Evolutionary conservation across 92 coral and sea anemone species (phyloP), one percentile per base, ranked within the genome.

Genomic region (Isaurus tuberculatus): DNA sequence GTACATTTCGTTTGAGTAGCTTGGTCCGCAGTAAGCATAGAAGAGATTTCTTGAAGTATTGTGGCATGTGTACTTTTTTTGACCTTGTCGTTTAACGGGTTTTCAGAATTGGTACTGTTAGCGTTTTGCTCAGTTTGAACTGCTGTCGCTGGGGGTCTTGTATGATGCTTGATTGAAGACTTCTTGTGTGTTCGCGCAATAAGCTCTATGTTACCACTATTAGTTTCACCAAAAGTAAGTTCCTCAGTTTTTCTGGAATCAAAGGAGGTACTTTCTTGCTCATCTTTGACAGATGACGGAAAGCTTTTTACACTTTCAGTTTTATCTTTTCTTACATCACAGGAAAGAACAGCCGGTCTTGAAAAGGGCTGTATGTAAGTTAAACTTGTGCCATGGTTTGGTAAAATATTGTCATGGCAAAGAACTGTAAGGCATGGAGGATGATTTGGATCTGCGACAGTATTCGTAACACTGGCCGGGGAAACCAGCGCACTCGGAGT

Each of bases 401-500:
- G 19, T 23, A 8, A 11, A 15, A 55, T 14, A 23, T 25, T 44
- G 23, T 34, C 36, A 15, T 44, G 51, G 5, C 16, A 11, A 25
- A 31, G 49, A 44, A 53, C 33, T 3, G 34, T 6, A 8, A 34
- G 53, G 20, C 22, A 34, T 58, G 70, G 7, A 31, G 36, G 70
- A 20, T 32, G 53, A 37, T 6, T 26, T 58, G 48, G 1, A 57
- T 77, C 20, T 8, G 25, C 3, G n/a, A 58, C 32, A 42, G 70
- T 34, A 36, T 42, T 25, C 2, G 13, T 32, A 34, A 23, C 70
- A 57, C 31, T 19, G 31, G 82, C 69, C 14, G 82, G 70, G 33
- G 82, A 77, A 58, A 77, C 29, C 51, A 77, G 25, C n/a, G 82
- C 70, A 23, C 68, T 61, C 20, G 82, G 68, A 23, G 82, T 77